Percentiles rank a stretch among this genome's conserved stretches.
Evolutionary conservation across 2,113 vertebrate species (phyloP).

Genomic region (human (Homo sapiens)): DNA sequence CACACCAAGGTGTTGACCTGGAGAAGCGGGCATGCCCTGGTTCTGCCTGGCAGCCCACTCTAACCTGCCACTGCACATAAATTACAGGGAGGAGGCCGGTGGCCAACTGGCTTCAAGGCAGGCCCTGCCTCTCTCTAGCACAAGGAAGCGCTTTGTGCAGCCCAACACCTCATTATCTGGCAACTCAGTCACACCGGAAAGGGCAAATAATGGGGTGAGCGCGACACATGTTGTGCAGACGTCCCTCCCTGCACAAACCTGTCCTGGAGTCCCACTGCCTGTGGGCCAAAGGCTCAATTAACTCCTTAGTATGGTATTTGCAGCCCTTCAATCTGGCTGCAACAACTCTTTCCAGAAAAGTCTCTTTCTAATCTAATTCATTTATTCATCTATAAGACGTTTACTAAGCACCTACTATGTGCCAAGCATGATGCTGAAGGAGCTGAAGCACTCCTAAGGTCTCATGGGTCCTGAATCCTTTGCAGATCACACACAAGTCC

Average conservation of each 20-base stretch:
- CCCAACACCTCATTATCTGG: conserved; percentile 70
- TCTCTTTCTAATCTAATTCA: not conserved
- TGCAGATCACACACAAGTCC: not conserved
- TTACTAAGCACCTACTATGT: not conserved
- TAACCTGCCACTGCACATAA: conserved; percentile 56
- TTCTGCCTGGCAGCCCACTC: conserved; percentile 57
- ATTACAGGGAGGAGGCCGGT: conserved; percentile 68
- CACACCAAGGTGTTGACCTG: conserved; percentile 36
- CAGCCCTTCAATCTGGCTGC: not conserved
- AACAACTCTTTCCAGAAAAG: conserved; percentile 42
- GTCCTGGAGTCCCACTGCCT: conserved; percentile 46
- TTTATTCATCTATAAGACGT: conserved; percentile 7
- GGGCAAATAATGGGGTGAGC: conserved; percentile 71
- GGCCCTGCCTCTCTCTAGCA: conserved; percentile 54
- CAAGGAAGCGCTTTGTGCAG: conserved; percentile 74
- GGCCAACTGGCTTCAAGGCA: conserved; percentile 70
- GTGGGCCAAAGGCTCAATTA: conserved; percentile 19
- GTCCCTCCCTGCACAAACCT: conserved; percentile 65
- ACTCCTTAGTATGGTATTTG: conserved; percentile 18
- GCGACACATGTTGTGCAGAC: not conserved
- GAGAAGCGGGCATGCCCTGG: conserved; percentile 57
- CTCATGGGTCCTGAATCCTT: not conserved
- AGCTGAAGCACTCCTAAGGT: not conserved
- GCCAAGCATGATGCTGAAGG: not conserved
- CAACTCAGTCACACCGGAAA: conserved; percentile 69